These are phyloP conservation scores for Reticulitermes speratus DNA, from an alignment of 1,140 invertebrate species.

Conservation along the genomic window DNA sequence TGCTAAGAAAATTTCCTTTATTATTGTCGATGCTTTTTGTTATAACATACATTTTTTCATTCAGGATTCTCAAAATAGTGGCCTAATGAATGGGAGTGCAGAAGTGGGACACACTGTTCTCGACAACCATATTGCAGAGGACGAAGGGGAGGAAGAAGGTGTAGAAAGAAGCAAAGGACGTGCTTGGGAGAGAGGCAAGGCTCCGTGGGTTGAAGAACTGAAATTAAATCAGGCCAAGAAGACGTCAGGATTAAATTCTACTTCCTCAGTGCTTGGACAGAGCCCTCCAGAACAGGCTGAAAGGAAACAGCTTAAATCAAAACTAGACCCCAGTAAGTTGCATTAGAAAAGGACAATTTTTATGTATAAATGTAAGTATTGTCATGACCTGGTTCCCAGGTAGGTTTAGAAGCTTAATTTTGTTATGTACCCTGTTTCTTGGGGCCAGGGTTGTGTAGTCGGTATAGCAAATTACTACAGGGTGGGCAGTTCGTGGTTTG, in stretches of 20 bases:
- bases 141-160: slow-evolving; percentile 46
- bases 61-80: neutral
- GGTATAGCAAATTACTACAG: too few species aligned
- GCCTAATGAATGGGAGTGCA: slow-evolving; percentile 31
- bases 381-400: too few species aligned
- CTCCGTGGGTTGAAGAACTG: slow-evolving; percentile 67
- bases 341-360: neutral
- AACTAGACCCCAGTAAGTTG: neutral
- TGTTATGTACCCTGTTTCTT: too few species aligned
- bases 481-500: too few species aligned
- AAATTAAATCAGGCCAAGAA: slow-evolving; percentile 64
- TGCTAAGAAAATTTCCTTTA: too few species aligned
- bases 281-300: neutral
- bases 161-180: slow-evolving; percentile 54
- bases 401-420: too few species aligned
- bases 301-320: neutral
- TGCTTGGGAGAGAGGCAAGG: slow-evolving; percentile 58
- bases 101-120: neutral
- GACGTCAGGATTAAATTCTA: slow-evolving; percentile 49
- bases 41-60: neutral
- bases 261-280: neutral
- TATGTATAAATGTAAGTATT: too few species aligned
- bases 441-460: too few species aligned
- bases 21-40: neutral
- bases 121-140: slow-evolving; percentile 11